Evolutionary conservation across 2,888 invertebrate genomes (phyloP).

Genomic region (Dioctria rufipes): DNA sequence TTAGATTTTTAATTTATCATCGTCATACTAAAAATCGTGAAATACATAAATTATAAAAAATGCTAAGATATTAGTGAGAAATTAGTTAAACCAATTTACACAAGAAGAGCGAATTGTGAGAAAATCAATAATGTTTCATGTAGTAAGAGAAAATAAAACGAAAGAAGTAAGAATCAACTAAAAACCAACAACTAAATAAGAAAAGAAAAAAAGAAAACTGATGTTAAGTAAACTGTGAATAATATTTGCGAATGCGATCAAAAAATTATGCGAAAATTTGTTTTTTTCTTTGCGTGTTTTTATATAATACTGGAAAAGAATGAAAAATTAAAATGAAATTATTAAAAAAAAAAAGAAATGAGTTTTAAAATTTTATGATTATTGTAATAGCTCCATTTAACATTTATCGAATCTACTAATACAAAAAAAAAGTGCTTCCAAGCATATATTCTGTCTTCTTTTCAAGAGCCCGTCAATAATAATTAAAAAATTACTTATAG

Average conservation of each 20-base stretch:
- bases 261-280: conserved; percentile 47
- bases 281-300: conserved; percentile 56
- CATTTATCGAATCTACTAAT: no score
- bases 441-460: no score
- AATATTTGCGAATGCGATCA: conserved; percentile 42
- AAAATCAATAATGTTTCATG: conserved; percentile 18
- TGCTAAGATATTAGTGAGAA: conserved; percentile 19
- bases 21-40: background rate
- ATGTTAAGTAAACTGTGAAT: conserved; percentile 54
- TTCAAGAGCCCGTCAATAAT: no score
- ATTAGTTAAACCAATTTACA: conserved; percentile 40
- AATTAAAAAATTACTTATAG: no score
- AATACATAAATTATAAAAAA: background rate
- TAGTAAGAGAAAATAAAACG: conserved; percentile 13
- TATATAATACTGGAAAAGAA: conserved; percentile 52
- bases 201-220: conserved; percentile 20
- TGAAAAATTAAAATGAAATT: conserved; percentile 41
- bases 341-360: background rate
- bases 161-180: conserved; percentile 10
- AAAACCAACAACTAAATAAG: conserved; percentile 24
- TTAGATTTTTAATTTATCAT: no score
- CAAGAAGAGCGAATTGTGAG: background rate
- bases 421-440: no score
- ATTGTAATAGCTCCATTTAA: no score
- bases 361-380: no score